Percentiles rank a stretch among this genome's conserved stretches.
Conservation (phyloP, 2,113 vertebrate species). For the Panthera uncia region DNA sequence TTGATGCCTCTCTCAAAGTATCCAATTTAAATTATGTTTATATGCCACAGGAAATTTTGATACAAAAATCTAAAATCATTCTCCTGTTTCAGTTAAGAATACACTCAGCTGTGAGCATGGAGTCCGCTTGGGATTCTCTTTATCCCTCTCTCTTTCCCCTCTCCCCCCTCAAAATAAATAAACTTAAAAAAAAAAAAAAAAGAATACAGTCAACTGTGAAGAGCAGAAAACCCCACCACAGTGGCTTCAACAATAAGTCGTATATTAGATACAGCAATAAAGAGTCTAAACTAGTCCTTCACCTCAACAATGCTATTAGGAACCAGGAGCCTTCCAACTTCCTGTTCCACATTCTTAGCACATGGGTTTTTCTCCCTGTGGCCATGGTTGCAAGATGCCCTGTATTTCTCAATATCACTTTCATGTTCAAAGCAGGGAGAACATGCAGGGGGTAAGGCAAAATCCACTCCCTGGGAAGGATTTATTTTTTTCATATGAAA, state of each 20-base stretch:
- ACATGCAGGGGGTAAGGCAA: not conserved
- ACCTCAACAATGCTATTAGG: not conserved
- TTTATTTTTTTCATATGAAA: not conserved
- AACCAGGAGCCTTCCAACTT: not conserved
- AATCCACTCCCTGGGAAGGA: not conserved
- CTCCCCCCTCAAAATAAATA: no score
- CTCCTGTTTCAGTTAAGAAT: not conserved
- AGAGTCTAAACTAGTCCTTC: not conserved
- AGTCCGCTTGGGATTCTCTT: no score
- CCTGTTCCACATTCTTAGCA: not conserved
- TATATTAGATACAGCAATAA: not conserved
- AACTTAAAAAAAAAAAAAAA: not conserved
- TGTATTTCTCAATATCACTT: not conserved
- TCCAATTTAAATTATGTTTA: slow-evolving; percentile 22
- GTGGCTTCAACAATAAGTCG: not conserved
- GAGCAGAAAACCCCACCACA: not conserved
- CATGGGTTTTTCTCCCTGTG: not conserved
- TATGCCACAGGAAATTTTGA: not conserved
- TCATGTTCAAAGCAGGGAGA: not conserved
- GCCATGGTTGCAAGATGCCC: not conserved
- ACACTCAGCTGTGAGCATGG: not conserved
- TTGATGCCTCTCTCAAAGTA: not conserved
- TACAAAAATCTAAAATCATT: not conserved
- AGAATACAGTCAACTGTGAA: not conserved
- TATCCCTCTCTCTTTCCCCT: no score